Percentiles rank a stretch among this genome's conserved stretches.
phyloP scores from a whole-genome alignment of 2,113 vertebrate genomes.

The Struthidea cinerea region DNA sequence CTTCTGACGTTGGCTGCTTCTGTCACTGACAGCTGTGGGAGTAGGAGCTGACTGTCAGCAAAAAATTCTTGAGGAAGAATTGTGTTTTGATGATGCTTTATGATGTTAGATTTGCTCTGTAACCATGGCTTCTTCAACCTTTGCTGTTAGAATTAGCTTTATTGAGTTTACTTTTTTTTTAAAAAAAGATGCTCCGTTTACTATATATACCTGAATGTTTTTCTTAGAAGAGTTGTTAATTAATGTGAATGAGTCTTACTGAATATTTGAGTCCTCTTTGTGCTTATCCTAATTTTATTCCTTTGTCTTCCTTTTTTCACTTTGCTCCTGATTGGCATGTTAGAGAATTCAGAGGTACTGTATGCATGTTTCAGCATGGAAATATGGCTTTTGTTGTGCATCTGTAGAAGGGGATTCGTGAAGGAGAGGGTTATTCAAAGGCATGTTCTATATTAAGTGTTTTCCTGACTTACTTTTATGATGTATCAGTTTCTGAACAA shows the following conservation, averaged over 20 bases:
- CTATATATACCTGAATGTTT: background rate
- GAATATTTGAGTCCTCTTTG: constrained; percentile 32
- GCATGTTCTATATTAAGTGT: background rate
- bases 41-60: background rate
- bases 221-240: background rate
- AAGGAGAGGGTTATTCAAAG: background rate
- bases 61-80: background rate
- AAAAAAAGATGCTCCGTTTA: background rate
- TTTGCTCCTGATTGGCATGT: constrained; percentile 60
- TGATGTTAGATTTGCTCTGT: background rate
- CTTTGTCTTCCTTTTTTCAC: constrained; percentile 60
- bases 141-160: background rate
- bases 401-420: background rate
- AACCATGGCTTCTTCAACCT: background rate
- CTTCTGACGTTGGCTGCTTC: background rate
- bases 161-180: background rate
- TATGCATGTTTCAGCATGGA: constrained; percentile 63
- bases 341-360: constrained; percentile 69
- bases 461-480: background rate
- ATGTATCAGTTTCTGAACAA: background rate
- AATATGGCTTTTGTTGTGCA: background rate
- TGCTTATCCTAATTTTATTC: constrained; percentile 61
- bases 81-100: background rate
- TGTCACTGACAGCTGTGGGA: constrained; percentile 13
- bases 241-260: background rate